Evolutionary conservation across 2,797 vertebrate species (phyloP), one percentile per base, ranked within the genome.

Genomic region (Phrynocephalus vlangalii): DNA sequence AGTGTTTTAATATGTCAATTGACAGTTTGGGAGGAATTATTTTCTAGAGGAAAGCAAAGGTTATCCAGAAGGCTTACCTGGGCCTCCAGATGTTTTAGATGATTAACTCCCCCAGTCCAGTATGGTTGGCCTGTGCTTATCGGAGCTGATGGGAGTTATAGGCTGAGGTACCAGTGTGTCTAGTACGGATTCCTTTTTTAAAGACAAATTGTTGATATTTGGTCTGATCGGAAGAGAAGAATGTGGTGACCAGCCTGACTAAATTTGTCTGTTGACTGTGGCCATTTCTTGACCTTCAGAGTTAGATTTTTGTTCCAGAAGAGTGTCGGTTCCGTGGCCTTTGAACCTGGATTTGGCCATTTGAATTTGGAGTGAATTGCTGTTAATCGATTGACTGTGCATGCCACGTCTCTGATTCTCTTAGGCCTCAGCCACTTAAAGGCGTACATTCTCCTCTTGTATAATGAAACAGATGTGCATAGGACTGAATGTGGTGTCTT

Each of bases 331-430:
- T 24, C 56, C 70, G 10, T 16, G 33, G 78, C 63, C 44, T 86
- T 76, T 77, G 84, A 85, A 86, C 70, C 82, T 86, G 89, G 86
- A 92, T 89, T 91, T 84, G 79, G 28, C 66, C 30, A 15, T 66
- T 91, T 56, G 78, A 44, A 44, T 44, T 78, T 85, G 84, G 84
- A 92, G 85, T 85, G 91, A 93, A 92, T 88, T 93, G 83, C 83
- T 89, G 38, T 90, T 89, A 90, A 86, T 83, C 88, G 44, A 78
- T 90, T 84, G 8, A 0, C 5, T 81, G 77, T 84, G 88, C 6
- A 22, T 86, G 89, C 93, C 33, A 18, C 52, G 24, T 88, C 52
- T 63, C 0, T 0, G 9, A 82, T 73, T 91, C 8, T 86, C 63
- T 38, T 33, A 71, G 38, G 73, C 68, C 70, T 66, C 9, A 48